Evolutionary conservation across 2,888 invertebrate genomes (phyloP).

Genomic region (Asteroscopus sphinx): DNA sequence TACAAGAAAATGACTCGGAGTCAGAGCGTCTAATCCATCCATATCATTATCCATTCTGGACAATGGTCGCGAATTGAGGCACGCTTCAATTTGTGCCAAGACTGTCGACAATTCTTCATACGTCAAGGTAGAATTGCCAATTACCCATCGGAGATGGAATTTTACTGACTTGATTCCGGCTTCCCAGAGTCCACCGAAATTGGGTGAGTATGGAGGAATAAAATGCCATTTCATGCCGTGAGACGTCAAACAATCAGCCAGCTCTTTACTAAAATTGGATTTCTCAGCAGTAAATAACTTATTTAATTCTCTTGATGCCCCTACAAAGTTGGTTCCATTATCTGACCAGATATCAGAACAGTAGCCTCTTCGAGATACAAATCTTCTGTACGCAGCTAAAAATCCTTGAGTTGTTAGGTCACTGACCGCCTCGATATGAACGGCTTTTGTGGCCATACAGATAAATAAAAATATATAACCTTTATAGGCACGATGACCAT

Average conservation of each 20-base stretch:
- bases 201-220: background rate
- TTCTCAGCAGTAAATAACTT: background rate
- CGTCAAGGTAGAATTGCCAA: background rate
- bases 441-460: background rate
- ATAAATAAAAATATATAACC: too few species aligned
- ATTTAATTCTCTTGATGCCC: background rate
- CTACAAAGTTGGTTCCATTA: background rate
- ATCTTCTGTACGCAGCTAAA: background rate
- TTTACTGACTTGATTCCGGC: background rate
- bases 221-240: background rate
- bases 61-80: too few species aligned
- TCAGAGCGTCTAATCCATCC: too few species aligned
- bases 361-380: background rate
- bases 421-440: background rate
- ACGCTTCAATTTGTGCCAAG: too few species aligned
- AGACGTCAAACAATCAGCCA: background rate
- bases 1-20: too few species aligned
- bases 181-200: conserved; percentile 1
- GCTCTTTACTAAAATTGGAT: background rate
- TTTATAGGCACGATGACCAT: background rate
- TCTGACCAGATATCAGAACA: too few species aligned
- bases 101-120: too few species aligned
- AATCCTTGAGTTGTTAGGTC: background rate
- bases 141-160: background rate
- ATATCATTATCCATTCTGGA: too few species aligned